Evolutionary conservation across 2,113 vertebrate species (phyloP).

Genomic region (Ahaetulla prasina): DNA sequence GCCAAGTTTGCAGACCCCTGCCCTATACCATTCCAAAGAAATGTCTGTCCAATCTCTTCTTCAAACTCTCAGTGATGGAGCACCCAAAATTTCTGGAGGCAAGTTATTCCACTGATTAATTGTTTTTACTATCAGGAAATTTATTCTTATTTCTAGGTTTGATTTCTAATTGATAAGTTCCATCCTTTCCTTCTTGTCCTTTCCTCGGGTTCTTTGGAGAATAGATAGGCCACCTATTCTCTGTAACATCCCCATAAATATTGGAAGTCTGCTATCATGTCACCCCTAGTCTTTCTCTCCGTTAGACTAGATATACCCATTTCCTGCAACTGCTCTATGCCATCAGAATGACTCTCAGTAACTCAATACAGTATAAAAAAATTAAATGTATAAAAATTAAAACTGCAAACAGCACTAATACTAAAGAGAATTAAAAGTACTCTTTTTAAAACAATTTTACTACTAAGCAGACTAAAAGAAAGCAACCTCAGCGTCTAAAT

Average conservation of each 20-base stretch:
- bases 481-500: not conserved
- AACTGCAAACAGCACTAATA: not conserved
- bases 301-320: not conserved
- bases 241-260: not conserved
- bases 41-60: not conserved
- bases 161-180: not conserved
- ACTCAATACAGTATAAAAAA: not conserved
- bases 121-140: not conserved
- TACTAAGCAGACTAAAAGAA: not conserved
- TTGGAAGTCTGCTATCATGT: not conserved
- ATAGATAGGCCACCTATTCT: not conserved
- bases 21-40: too few species aligned
- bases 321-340: not conserved
- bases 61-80: not conserved
- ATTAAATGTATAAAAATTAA: not conserved
- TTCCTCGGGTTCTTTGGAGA: not conserved
- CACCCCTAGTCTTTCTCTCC: not conserved
- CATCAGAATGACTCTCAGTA: not conserved
- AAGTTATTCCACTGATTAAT: not conserved
- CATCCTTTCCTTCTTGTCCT: not conserved
- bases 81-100: not conserved
- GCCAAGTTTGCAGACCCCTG: too few species aligned
- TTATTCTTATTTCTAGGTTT: not conserved
- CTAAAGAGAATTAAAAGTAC: not conserved
- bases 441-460: not conserved